Evolutionary conservation across 2,113 vertebrate species (phyloP).

Genomic region (Pelecanus crispus): DNA sequence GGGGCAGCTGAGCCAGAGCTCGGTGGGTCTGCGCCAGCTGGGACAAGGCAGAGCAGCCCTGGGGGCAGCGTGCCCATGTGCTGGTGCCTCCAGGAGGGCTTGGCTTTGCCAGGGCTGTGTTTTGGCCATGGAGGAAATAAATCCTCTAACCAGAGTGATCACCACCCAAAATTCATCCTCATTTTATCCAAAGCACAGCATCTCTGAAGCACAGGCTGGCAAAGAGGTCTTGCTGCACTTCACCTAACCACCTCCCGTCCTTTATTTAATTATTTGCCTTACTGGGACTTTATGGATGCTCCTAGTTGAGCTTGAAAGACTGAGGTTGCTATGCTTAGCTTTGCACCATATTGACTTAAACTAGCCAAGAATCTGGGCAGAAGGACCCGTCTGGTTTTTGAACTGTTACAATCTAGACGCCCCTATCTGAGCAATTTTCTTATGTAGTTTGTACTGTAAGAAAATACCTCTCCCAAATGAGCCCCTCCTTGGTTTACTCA

Average conservation of each 20-base stretch:
- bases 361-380: neutral
- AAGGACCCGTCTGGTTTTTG: neutral
- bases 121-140: neutral
- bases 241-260: neutral
- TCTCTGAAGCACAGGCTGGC: neutral
- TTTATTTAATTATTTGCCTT: neutral
- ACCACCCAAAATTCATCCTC: neutral
- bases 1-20: neutral
- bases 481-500: neutral
- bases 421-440: neutral
- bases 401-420: neutral
- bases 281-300: neutral
- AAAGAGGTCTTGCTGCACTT: neutral
- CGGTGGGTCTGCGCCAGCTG: neutral
- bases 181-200: neutral
- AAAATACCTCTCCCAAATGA: neutral
- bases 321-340: neutral
- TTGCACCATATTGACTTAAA: neutral
- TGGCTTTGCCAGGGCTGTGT: neutral
- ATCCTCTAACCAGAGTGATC: neutral
- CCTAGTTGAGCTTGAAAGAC: neutral
- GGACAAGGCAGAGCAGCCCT: neutral
- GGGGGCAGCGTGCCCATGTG: accelerated
- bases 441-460: neutral
- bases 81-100: neutral